Percentiles rank a stretch among this genome's conserved stretches.
phyloP scores from a whole-genome alignment of 2,797 vertebrate genomes.

The Acrossocheilus wenchowensis region DNA sequence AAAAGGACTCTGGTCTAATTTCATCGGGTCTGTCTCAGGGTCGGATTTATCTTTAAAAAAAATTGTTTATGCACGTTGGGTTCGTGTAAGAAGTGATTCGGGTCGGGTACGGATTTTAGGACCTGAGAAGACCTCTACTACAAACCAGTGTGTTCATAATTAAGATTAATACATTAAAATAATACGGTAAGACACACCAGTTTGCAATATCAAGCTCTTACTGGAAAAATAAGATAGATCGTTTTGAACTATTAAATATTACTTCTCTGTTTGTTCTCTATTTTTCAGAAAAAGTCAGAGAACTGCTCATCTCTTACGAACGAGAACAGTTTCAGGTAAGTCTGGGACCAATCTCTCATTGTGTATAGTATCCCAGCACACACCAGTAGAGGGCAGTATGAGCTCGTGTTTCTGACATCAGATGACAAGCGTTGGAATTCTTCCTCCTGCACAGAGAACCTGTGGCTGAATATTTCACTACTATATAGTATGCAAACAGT shows the following conservation, averaged over 20 bases:
- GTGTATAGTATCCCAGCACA: not conserved
- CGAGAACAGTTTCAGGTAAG: constrained; percentile 87
- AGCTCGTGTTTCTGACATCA: not conserved
- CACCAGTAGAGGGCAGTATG: constrained; percentile 9
- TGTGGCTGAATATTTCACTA: not conserved
- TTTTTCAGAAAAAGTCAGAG: constrained; percentile 79
- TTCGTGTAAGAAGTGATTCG: too few relatives aligned
- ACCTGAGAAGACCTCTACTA: not conserved
- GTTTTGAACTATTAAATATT: not conserved
- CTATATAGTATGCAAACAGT: not conserved
- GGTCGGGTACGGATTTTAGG: too few relatives aligned
- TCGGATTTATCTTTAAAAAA: too few relatives aligned
- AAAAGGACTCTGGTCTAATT: too few relatives aligned
- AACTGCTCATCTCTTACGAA: constrained; percentile 86
- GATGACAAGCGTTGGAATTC: not conserved
- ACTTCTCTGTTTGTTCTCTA: not conserved
- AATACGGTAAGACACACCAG: not conserved
- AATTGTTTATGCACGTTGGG: too few relatives aligned
- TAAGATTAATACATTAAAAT: not conserved
- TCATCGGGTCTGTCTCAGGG: too few relatives aligned
- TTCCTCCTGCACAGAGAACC: not conserved
- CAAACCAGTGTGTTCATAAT: not conserved
- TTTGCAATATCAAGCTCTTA: not conserved
- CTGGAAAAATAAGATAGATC: not conserved
- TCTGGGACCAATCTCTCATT: not conserved